Base-by-base conservation (phyloP, 1,140 invertebrate species). In the Heterodera carotae region DNA sequence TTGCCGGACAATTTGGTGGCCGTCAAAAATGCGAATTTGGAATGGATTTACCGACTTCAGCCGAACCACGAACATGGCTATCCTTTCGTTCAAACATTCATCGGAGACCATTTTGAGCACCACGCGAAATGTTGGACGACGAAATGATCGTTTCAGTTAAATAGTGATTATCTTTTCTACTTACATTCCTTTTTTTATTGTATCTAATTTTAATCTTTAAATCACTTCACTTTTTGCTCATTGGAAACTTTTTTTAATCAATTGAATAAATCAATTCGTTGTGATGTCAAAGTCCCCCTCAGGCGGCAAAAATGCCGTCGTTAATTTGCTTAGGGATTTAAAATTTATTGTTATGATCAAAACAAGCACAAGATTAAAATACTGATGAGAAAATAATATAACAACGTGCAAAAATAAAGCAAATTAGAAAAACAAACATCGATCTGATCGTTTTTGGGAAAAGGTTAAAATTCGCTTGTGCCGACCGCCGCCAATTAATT, bases 41-140 rank as follows among this genome's bases (percentile, higher is more conserved):
- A 92, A 36, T 89, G 93, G 0, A 91, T 92, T 70, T 90, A 94
- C 22, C 92, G 94, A 82, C 91, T 92, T 86, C 92, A 94, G 25
- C 80, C 89, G 86, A 93, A 92, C 22, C 99, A 98, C 88, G 95
- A 98, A 89, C 97, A 99, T 88, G 93, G 93, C 69, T 99, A 98
- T 84, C 98, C 92, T 86, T 98, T 96, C 85, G 93, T 99, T 81
- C 90, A 94, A 3, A 92, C 94, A 0, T 99, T 95, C 88, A 93
- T 99, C 62, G 93, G 91, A 66, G 95, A 98, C 85, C 97, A 99
- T 89, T 91, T 99, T 68, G 39, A 74, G 7, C 83, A 83, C 71
- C 85, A 87, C 69, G n/a, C 70, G 8, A 43, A 68, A n/a, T 76
- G 27, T 48, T 78, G 77, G 77, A 22, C 1, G 15, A 76, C 31